A percentile compares a stretch with the other conserved stretches of the same genome.
These are phyloP conservation scores for Tetraneura akinire DNA, from an alignment of 1,140 invertebrate species.

Conservation along the genomic window DNA sequence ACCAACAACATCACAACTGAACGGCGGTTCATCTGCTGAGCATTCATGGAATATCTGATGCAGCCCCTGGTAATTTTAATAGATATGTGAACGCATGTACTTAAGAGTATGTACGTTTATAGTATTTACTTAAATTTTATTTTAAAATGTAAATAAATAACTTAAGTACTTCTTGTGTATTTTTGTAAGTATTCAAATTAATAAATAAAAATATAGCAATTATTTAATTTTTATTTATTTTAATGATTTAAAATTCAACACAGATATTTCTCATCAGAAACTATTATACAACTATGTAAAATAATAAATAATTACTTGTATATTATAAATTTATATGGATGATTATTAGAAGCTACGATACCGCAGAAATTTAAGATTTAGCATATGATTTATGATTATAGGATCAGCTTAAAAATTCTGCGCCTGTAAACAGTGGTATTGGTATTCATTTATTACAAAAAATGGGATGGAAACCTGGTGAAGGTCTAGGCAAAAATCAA, in stretches of 20 bases:
- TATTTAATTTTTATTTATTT: neutral
- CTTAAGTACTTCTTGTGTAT: slow-evolving; percentile 4
- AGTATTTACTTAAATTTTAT: slow-evolving; percentile 37
- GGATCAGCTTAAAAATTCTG: slow-evolving; percentile 83
- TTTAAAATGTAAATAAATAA: slow-evolving; percentile 11
- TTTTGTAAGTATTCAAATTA: slow-evolving; percentile 28
- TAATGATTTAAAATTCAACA: neutral
- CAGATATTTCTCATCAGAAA: slow-evolving; percentile 7
- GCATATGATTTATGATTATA: slow-evolving; percentile 58
- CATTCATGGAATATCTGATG: slow-evolving; percentile 32
- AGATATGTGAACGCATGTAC: slow-evolving; percentile 20
- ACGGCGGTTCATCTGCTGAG: slow-evolving; percentile 28
- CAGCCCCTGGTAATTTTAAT: slow-evolving; percentile 46
- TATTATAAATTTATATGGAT: neutral
- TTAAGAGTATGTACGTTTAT: slow-evolving; percentile 25
- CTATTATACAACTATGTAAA: neutral
- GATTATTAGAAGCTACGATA: neutral
- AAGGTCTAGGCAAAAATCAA: slow-evolving; percentile 92
- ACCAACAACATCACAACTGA: slow-evolving; percentile 27
- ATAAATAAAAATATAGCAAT: slow-evolving; percentile 6
- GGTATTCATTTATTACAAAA: slow-evolving; percentile 94
- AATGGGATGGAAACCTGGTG: slow-evolving; percentile 97
- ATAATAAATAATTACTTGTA: slow-evolving; percentile 4
- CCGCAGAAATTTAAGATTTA: neutral
- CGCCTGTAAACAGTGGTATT: slow-evolving; percentile 87